Conservation (phyloP, 2,113 vertebrate genomes). For the Grus americana region DNA sequence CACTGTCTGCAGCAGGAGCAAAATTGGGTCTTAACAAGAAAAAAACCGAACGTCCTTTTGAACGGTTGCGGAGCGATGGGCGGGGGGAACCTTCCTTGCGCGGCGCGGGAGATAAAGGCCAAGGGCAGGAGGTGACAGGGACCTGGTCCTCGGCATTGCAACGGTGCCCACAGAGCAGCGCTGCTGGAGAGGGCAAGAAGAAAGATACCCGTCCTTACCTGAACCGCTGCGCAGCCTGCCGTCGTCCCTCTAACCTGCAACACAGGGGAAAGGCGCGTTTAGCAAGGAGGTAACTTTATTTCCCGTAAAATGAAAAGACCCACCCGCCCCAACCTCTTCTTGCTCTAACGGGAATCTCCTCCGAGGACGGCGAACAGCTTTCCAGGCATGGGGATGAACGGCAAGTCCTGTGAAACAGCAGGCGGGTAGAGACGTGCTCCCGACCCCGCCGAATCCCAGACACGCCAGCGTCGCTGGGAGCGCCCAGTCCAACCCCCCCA, state of each 20-base stretch:
- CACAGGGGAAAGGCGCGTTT: neutral
- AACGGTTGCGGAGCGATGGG: accelerated
- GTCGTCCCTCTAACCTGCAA: slow-evolving; percentile 62
- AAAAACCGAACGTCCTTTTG: neutral
- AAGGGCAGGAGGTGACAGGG: neutral
- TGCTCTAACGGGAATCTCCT: accelerated
- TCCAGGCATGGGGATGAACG: accelerated
- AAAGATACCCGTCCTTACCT: slow-evolving; percentile 39
- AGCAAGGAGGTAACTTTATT: accelerated
- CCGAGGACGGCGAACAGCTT: neutral
- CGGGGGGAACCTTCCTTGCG: neutral
- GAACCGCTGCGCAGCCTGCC: neutral
- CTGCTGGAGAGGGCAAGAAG: too few relatives aligned
- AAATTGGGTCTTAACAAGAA: neutral
- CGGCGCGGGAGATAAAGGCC: neutral
- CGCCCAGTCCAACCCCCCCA: accelerated
- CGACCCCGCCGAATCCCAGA: neutral
- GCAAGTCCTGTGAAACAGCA: accelerated
- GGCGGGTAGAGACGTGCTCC: neutral
- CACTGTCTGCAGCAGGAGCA: neutral
- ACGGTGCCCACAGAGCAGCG: accelerated
- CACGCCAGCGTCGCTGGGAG: accelerated
- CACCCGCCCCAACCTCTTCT: accelerated
- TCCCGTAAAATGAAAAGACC: too few relatives aligned
- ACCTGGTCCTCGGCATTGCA: neutral